Evolutionary conservation across 92 coral and sea anemone species (phyloP).

Genomic region (Heliopora coerulea): DNA sequence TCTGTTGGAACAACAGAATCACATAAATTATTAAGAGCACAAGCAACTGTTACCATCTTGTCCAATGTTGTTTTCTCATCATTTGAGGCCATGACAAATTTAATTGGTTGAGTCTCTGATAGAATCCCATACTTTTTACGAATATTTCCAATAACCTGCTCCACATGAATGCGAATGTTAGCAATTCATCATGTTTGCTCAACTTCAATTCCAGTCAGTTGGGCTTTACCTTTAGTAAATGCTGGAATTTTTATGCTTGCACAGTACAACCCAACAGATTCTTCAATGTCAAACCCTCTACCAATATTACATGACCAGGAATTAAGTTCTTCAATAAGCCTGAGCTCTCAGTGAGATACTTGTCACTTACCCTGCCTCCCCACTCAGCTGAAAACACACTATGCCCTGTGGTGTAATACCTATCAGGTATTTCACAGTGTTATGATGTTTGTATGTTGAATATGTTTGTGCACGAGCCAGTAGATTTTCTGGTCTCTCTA

Average conservation of each 20-base stretch:
- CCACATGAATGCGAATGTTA: constrained; percentile 6
- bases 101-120: constrained; percentile 54
- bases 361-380: constrained; percentile 56
- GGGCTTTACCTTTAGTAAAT: constrained; percentile 50
- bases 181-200: constrained; percentile 1
- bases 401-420: constrained; percentile 48
- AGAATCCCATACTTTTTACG: constrained; percentile 54
- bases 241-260: constrained; percentile 51
- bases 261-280: constrained; percentile 54
- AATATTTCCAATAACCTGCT: constrained; percentile 34
- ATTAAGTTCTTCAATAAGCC: constrained; percentile 45
- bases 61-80: constrained; percentile 56
- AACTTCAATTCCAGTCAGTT: constrained; percentile 22
- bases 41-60: constrained; percentile 61
- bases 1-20: constrained; percentile 49
- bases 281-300: constrained; percentile 52
- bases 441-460: constrained; percentile 33
- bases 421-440: constrained; percentile 17
- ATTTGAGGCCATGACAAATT: constrained; percentile 48
- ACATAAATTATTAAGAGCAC: constrained; percentile 58
- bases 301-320: constrained; percentile 52
- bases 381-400: constrained; percentile 41
- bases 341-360: constrained; percentile 46
- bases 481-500: no score
- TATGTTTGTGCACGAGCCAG: constrained; percentile 60